Base-by-base conservation (phyloP, 2,113 vertebrate species). In the Hippocampus abdominalis region DNA sequence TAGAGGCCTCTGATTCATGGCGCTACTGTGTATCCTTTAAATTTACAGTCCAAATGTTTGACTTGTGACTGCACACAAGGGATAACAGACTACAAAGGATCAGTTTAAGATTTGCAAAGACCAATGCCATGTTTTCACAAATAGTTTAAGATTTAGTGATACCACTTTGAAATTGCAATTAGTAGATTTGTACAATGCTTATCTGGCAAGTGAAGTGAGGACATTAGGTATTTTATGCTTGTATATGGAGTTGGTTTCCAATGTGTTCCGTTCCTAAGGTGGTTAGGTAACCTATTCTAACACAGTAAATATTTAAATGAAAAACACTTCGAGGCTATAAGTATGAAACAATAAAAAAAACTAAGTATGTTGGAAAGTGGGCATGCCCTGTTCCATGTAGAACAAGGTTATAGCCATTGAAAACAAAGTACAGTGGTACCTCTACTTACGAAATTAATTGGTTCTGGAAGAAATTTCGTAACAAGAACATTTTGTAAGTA, bases 51-150 rank as follows among this genome's bases (percentile, higher is more conserved):
- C 16, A 39, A n/a, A 39, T 61, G 56, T 60, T 67, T 51, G 21
- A 63, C 66, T 73, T 42, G 32, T 73, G 80, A 63, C 56, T 72
- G 64, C 46, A 73, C 60, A 73, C 32, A 11, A 71, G 15, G 63
- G 57, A 75, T 67, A 64, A 67, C 61, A 72, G 65, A 29, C 13
- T 27, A 46, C 54, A 60, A 9, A 49, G 69, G 16, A 64, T 13
- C 48, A 32, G 18, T 69, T 29, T 21, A 71, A 53, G 49, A 23
- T 60, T 23, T 44, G 63, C 16, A n/a, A 42, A 5, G 21, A 18
- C 18, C 62, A 20, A n/a, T 15, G 8, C 60, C 39, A 75, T 66
- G 59, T 18, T n/a, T 23, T 59, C 18, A 65, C 62, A 46, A 29
- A 18, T 40, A 61, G 18, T 53, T 53, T 9, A 9, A 53, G 20